Evolutionary conservation across 2,888 invertebrate species (phyloP), one percentile per base, ranked within the genome.

Genomic region (Hedya salicella): DNA sequence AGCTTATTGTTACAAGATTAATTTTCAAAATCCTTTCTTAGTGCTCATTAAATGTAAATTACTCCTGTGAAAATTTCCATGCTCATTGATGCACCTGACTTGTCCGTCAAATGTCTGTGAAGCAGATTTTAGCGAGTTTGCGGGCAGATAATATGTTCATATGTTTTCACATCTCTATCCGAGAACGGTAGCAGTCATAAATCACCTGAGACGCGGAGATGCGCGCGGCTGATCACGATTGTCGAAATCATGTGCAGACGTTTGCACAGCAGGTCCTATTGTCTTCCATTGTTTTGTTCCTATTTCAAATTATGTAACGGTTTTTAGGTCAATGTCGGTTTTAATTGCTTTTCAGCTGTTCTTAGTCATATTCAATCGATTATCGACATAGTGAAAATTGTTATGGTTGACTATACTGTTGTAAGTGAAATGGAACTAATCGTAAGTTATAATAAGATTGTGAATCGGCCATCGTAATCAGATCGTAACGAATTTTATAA

Each of bases 151-250:
- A 53, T 21, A 25, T 40, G 14, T 56, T 17, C 30, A 44, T 32
- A 25, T 13, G 21, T 64, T 57, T 57, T 57, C 56, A 54, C 63
- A 49, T 64, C 64, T 57, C 52, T 50, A 40, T 49, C 42, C 9
- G 11, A 9, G 40, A 1, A 14, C n/a, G 19, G 25, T 62, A 46
- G 44, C 53, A 36, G 40, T 69, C 74, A 74, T 78, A 77, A 76
- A 78, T 75, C 77, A 78, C 75, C 52, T 17, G 66, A 68, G 71
- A 69, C 68, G 70, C 75, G 81, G 80, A 79, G 78, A 77, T 79
- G 69, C 80, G 80, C 79, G 71, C 71, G 71, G 76, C 66, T 78
- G 78, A 70, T 68, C 72, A 67, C 73, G 67, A 69, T 74, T 75
- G 76, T 77, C 75, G 73, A 78, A 78, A 79, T 73, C 75, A 73